Evolutionary conservation across 2,113 vertebrate species (phyloP).

Genomic region (Ceratotherium simum): DNA sequence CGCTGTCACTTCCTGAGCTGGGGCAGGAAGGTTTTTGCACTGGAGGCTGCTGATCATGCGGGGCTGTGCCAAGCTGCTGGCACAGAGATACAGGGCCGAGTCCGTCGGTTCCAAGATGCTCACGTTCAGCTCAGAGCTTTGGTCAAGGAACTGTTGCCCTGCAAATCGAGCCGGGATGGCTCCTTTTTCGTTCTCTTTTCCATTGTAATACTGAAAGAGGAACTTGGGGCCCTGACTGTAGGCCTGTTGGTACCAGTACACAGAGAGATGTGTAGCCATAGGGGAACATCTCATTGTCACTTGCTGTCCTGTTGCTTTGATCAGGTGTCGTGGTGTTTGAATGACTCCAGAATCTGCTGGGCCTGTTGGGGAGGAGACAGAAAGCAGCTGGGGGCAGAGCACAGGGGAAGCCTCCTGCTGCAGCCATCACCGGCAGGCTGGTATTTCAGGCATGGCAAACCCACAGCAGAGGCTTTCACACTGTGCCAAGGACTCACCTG

Average conservation of each 20-base stretch:
- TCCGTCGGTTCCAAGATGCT: not conserved
- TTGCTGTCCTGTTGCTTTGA: not conserved
- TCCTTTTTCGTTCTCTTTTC: fast-evolving
- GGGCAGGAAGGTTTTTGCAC: not conserved
- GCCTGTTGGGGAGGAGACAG: not conserved
- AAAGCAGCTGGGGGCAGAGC: not conserved
- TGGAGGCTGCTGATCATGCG: fast-evolving
- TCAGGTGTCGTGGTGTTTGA: not conserved
- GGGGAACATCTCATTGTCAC: not conserved
- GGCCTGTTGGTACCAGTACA: constrained; percentile 57
- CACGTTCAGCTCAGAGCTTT: not conserved
- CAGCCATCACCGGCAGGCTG: fast-evolving
- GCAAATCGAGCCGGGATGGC: not conserved
- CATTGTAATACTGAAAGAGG: not conserved
- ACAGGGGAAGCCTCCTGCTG: not conserved
- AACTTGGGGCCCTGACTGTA: not conserved
- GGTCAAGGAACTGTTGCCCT: fast-evolving
- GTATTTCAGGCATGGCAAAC: no score
- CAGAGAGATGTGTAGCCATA: fast-evolving
- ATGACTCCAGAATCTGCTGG: not conserved
- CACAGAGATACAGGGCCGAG: not conserved
- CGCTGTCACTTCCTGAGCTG: not conserved
- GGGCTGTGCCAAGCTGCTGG: constrained; percentile 55
- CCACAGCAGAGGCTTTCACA: fast-evolving
- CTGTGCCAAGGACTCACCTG: not conserved